Evolutionary conservation across 53 echinoderm and acorn worm genomes (phyloP).

Genomic region (Hippasteria phrygiana): DNA sequence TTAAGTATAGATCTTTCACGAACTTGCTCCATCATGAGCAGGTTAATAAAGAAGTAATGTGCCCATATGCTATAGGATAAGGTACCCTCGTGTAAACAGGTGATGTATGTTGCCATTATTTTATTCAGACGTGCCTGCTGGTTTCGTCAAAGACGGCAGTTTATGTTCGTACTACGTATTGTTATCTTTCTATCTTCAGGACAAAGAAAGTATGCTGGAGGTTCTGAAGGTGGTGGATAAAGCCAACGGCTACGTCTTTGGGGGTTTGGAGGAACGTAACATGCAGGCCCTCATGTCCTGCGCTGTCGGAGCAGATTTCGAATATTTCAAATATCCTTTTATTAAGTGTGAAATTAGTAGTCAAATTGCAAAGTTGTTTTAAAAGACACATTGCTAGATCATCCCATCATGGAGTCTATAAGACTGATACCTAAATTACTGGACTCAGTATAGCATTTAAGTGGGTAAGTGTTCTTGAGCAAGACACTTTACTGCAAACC

Average conservation of each 20-base stretch:
- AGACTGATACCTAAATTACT: too few species aligned
- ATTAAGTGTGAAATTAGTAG: not conserved
- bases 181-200: conserved; percentile 62
- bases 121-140: not conserved
- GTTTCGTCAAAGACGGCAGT: not conserved
- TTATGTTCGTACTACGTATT: not conserved
- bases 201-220: conserved; percentile 87
- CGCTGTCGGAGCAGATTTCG: conserved; percentile 96
- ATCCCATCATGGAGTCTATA: too few species aligned
- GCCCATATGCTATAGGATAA: too few species aligned
- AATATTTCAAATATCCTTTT: conserved; percentile 99
- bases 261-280: conserved; percentile 93
- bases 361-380: not conserved
- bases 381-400: too few species aligned
- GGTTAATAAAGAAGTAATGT: too few species aligned
- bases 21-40: too few species aligned
- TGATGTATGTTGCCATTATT: not conserved
- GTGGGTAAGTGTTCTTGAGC: too few species aligned
- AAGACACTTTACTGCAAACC: too few species aligned
- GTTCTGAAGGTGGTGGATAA: conserved; percentile 92
- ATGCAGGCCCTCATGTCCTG: conserved; percentile 94
- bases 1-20: too few species aligned
- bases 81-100: too few species aligned
- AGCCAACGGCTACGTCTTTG: conserved; percentile 98
- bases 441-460: too few species aligned